A percentile compares a stretch with the other conserved stretches of the same genome.
Conservation (phyloP, 1,140 invertebrate species). For the Drosophila guanche region DNA sequence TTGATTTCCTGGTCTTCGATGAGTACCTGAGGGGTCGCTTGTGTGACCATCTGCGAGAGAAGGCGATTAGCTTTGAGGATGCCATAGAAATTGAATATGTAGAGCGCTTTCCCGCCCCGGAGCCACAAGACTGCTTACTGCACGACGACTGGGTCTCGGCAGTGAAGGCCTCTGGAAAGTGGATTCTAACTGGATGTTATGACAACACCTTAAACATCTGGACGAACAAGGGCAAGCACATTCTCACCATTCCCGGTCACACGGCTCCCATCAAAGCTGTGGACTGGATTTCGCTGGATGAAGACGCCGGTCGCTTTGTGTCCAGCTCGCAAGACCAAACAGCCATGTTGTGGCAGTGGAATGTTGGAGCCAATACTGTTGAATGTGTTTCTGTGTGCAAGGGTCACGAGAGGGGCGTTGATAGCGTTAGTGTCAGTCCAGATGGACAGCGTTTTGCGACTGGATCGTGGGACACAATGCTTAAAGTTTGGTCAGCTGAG, state of each 20-base stretch:
- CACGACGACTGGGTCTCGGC: constrained; percentile 98
- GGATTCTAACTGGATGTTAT: constrained; percentile 97
- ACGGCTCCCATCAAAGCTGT: constrained; percentile 93
- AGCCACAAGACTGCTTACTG: constrained; percentile 94
- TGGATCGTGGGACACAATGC: constrained; percentile 94
- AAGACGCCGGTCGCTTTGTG: constrained; percentile 88
- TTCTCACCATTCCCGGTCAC: constrained; percentile 93
- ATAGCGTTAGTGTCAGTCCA: constrained; percentile 90
- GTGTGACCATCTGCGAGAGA: constrained; percentile 88
- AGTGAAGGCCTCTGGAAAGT: constrained; percentile 89
- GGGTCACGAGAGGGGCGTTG: constrained; percentile 95
- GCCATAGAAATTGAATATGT: constrained; percentile 95
- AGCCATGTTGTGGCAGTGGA: constrained; percentile 95
- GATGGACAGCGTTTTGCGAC: constrained; percentile 90
- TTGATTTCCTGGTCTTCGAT: constrained; percentile 94
- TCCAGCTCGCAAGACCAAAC: constrained; percentile 97
- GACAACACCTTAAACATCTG: constrained; percentile 96
- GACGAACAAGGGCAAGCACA: constrained; percentile 92
- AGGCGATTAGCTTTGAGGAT: constrained; percentile 89
- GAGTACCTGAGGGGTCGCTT: constrained; percentile 88
- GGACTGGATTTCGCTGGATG: constrained; percentile 90
- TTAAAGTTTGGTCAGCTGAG: constrained; percentile 90
- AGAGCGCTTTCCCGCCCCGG: constrained; percentile 93
- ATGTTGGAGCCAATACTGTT: constrained; percentile 89
- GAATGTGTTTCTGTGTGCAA: constrained; percentile 91